Percentiles rank a stretch among this genome's conserved stretches.
phyloP scores from a whole-genome alignment of 1,140 invertebrate species.

The Lasioglossum albipes region DNA sequence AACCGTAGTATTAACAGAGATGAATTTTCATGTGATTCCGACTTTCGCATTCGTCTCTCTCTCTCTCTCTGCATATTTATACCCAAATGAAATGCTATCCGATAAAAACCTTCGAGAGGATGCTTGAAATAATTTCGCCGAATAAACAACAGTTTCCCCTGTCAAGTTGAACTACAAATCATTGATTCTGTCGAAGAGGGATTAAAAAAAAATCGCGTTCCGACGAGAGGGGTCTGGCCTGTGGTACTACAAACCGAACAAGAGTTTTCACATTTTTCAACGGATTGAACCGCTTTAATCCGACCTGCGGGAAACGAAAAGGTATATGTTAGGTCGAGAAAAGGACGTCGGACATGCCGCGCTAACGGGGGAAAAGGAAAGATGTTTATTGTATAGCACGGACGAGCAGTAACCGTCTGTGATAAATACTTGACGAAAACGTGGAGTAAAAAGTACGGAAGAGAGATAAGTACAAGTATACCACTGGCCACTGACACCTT shows the following conservation, averaged over 20 bases:
- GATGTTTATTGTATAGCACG: neutral
- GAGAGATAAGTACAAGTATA: neutral
- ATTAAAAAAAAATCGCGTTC: neutral
- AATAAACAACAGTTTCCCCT: neutral
- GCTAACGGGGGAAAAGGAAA: neutral
- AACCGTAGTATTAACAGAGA: too few relatives aligned
- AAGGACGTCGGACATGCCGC: neutral
- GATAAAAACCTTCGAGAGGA: neutral
- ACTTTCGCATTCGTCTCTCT: neutral
- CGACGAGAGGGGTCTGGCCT: neutral
- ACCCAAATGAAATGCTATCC: neutral
- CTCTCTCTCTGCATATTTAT: neutral
- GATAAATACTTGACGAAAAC: neutral
- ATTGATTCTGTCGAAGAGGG: neutral
- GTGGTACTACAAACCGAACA: neutral
- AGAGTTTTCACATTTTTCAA: constrained; percentile 40
- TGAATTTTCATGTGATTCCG: too few relatives aligned
- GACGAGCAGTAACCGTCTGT: neutral
- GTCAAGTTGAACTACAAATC: neutral
- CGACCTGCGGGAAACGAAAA: neutral
- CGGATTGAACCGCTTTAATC: constrained; percentile 32
- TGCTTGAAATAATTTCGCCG: neutral
- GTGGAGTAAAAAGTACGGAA: neutral
- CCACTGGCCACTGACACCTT: neutral
- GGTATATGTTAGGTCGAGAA: neutral